Conservation (phyloP, 2,888 invertebrate species). For the Euzophera pinguis region DNA sequence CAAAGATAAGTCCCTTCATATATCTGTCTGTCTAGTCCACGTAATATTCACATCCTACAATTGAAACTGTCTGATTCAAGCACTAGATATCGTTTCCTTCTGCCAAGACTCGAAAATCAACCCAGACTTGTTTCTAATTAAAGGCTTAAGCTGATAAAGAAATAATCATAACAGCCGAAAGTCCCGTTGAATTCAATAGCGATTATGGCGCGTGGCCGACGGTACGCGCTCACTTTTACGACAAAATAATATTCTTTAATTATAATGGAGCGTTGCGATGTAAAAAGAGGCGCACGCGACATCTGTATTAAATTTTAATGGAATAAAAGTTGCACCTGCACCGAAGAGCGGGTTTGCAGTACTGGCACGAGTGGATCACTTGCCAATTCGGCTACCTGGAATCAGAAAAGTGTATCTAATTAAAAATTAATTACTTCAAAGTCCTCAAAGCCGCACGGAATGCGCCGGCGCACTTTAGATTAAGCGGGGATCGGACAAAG, state of each 20-base stretch:
- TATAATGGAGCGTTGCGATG: constrained; percentile 68
- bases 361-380: constrained; percentile 49
- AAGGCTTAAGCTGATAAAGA: constrained; percentile 41
- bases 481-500: constrained; percentile 19
- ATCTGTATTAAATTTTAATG: constrained; percentile 78
- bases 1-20: not conserved
- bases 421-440: constrained; percentile 56
- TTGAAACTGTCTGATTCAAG: constrained; percentile 3
- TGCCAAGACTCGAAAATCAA: constrained; percentile 1
- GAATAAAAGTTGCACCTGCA: constrained; percentile 71
- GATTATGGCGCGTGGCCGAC: constrained; percentile 56
- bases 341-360: constrained; percentile 44
- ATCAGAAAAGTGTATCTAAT: constrained; percentile 60
- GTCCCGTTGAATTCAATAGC: constrained; percentile 53
- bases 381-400: constrained; percentile 40
- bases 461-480: constrained; percentile 21
- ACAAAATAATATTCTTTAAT: constrained; percentile 77
- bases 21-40: constrained; percentile 5
- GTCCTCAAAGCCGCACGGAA: constrained; percentile 34
- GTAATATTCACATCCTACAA: constrained; percentile 8
- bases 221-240: constrained; percentile 60
- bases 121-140: constrained; percentile 11
- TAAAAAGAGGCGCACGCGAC: constrained; percentile 74
- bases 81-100: constrained; percentile 16
- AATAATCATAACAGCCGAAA: constrained; percentile 48